Conservation (phyloP, 2,113 vertebrate species). For the Chascanopsetta lugubris region DNA sequence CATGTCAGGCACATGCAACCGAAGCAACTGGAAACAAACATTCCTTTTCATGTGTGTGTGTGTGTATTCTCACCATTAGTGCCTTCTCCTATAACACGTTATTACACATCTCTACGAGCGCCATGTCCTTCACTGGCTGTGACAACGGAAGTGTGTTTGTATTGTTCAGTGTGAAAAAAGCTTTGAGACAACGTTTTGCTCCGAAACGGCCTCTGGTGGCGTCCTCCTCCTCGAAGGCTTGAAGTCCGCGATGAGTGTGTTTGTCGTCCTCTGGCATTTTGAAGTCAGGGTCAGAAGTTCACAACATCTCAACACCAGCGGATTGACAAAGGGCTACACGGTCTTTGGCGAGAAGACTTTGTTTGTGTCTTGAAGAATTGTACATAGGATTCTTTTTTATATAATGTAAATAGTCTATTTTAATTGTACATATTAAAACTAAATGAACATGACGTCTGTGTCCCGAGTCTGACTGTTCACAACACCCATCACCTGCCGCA, state of each 20-base stretch:
- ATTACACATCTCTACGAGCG: constrained; percentile 64
- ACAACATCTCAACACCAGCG: constrained; percentile 81
- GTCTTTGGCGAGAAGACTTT: constrained; percentile 81
- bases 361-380: constrained; percentile 80
- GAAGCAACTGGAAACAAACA: constrained; percentile 71
- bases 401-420: constrained; percentile 85
- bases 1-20: constrained; percentile 72
- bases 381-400: constrained; percentile 87
- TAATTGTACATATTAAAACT: constrained; percentile 89
- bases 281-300: constrained; percentile 82
- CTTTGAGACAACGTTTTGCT: constrained; percentile 87
- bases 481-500: no score
- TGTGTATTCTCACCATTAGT: constrained; percentile 61
- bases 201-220: constrained; percentile 83
- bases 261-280: constrained; percentile 65
- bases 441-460: constrained; percentile 62
- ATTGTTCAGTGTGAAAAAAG: constrained; percentile 70
- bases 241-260: constrained; percentile 58
- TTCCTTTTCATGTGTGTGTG: constrained; percentile 28
- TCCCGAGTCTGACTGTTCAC: constrained; percentile 36
- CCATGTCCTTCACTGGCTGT: constrained; percentile 62
- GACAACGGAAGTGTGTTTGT: constrained; percentile 52
- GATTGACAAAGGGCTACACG: constrained; percentile 86
- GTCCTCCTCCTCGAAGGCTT: constrained; percentile 67
- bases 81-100: constrained; percentile 68